Evolutionary conservation across 2,113 vertebrate species (phyloP).

Genomic region (Sula dactylatra): DNA sequence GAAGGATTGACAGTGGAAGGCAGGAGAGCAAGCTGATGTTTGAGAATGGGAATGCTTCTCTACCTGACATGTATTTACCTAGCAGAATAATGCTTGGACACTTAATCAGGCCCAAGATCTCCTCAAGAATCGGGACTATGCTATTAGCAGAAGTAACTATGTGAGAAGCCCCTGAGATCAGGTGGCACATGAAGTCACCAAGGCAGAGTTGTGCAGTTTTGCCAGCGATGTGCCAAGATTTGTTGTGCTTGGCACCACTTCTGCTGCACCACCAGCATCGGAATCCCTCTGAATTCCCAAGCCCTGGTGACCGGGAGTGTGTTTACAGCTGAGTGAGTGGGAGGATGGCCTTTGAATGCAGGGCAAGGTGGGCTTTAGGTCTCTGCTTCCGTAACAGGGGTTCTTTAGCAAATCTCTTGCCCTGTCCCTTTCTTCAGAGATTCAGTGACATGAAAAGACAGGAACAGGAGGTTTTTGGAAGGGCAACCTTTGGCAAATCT

Average conservation of each 20-base stretch:
- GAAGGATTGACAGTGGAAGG: neutral
- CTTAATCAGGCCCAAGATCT: neutral
- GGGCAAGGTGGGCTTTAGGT: neutral
- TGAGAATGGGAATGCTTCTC: neutral
- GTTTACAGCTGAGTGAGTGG: neutral
- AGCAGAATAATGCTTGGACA: neutral
- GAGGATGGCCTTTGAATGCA: neutral
- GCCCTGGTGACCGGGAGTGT: too few species aligned
- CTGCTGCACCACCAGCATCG: rapidly evolving
- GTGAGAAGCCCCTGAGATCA: neutral
- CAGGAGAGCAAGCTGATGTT: neutral
- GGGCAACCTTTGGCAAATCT: neutral
- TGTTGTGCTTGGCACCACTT: rapidly evolving
- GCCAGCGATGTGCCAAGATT: neutral
- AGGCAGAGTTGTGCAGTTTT: neutral
- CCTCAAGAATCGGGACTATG: neutral
- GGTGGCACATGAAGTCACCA: rapidly evolving
- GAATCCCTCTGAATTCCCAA: rapidly evolving
- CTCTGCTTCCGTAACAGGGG: neutral
- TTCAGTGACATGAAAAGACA: rapidly evolving
- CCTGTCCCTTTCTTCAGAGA: neutral
- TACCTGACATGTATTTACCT: rapidly evolving
- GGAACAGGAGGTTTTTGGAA: neutral
- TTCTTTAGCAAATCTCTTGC: neutral
- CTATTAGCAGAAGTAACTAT: neutral